Base-by-base conservation (phyloP, 2,797 vertebrate genomes). In the Tympanoctomys barrerae region DNA sequence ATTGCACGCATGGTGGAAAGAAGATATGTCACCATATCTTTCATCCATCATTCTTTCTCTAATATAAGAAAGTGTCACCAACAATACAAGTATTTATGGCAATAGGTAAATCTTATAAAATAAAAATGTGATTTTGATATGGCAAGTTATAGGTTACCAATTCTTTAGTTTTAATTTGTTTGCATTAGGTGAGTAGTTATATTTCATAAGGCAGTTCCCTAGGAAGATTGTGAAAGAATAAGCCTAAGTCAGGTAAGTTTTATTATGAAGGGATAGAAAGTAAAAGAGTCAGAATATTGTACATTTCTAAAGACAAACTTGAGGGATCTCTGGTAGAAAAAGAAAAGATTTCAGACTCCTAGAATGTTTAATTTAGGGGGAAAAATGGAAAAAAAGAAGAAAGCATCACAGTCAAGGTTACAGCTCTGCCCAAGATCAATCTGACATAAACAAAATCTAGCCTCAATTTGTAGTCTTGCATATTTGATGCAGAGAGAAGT, bases 41-140 rank as follows among this genome's bases (percentile, higher is more conserved):
- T 89, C 54, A 31, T 2, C 39, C 42, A 39, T 8, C 82, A 4
- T 62, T 61, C 13, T 26, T 82, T 26, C 61, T 87, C 26, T 85
- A 62, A 46, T 57, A 5, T 81, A 11, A 90, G 71, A 81, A 90
- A 90, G 26, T 3, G 42, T 9, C 19, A 59, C 36, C 54, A 42
- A 62, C 0, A 52, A 64, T 75, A 82, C 14, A 71, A 62, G 87
- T 7, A 87, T 14, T 88, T 28, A 26, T 33, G 3, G 10, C 13
- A 49, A 86, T 59, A 19, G 5, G 12, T 49, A 95, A 96, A 82
- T 75, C 1, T 61, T 57, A 87, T 77, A 86, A 92, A 95, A 87
- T 82, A 95, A 8, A 96, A 92, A 90, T 70, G 22, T 36, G 13
- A 90, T 79, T 90, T 96, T 88, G 33, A 95, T 79, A 93, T 5